Evolutionary conservation across 2,888 invertebrate species (phyloP).

Genomic region (Melipona bicolor): DNA sequence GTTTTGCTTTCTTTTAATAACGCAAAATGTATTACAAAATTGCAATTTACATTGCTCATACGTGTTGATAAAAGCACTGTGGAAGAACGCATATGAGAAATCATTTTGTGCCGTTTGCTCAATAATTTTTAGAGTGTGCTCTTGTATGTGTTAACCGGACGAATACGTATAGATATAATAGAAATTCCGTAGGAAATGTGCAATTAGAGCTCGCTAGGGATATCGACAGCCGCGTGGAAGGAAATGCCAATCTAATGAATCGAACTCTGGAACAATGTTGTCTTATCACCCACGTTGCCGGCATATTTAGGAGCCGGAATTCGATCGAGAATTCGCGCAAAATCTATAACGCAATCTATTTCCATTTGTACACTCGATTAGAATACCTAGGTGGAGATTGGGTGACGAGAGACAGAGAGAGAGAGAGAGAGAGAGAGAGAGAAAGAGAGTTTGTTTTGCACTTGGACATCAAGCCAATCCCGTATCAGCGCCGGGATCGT

Average conservation of each 20-base stretch:
- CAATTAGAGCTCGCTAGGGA: no score
- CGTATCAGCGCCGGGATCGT: slow-evolving; percentile 33
- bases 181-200: background rate
- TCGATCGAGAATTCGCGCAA: slow-evolving; percentile 8
- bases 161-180: no score
- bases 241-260: background rate
- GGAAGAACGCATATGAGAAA: no score
- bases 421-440: background rate
- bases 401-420: background rate
- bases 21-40: no score
- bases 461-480: slow-evolving; percentile 24
- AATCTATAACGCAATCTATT: slow-evolving; percentile 24
- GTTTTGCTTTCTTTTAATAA: no score
- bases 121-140: no score
- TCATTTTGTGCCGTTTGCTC: no score
- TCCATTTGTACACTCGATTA: slow-evolving; percentile 52
- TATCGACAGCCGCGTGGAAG: no score
- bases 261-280: background rate
- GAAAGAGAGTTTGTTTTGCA: slow-evolving; percentile 25
- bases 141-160: no score
- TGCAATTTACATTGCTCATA: no score
- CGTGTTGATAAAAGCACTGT: no score
- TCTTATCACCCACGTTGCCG: background rate
- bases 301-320: background rate
- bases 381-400: slow-evolving; percentile 17